A percentile compares a stretch with the other conserved stretches of the same genome.
Conservation (phyloP, 2,113 vertebrate genomes). For the Rhynchopsitta pachyrhyncha region DNA sequence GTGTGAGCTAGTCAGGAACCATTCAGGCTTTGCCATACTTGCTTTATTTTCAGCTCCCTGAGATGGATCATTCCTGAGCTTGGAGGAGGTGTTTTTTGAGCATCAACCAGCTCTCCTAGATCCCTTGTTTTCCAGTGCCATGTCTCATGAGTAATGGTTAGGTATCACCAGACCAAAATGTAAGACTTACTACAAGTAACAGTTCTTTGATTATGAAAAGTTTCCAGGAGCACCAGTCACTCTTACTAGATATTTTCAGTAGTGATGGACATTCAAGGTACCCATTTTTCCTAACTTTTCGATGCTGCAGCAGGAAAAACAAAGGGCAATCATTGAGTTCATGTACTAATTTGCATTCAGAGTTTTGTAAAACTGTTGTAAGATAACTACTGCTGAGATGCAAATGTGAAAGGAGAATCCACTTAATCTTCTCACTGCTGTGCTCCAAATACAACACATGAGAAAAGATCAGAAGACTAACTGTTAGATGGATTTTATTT, state of each 20-base stretch:
- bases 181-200: not conserved
- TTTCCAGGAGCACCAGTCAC: not conserved
- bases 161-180: not conserved
- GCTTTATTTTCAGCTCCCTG: not conserved
- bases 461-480: not conserved
- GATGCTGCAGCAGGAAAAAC: not conserved
- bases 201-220: not conserved
- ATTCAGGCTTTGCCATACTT: not conserved
- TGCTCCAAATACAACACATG: not conserved
- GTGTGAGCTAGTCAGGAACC: not conserved
- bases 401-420: not conserved
- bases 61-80: accelerated
- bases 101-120: not conserved
- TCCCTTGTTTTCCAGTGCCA: not conserved
- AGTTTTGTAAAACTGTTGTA: not conserved
- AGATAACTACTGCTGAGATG: not conserved
- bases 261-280: not conserved
- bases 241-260: not conserved
- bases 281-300: not conserved
- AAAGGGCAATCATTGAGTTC: not conserved
- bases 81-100: not conserved
- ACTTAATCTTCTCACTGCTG: not conserved
- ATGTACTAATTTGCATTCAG: not conserved
- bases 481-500: conserved; percentile 19
- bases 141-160: not conserved